Evolutionary conservation across 2,888 invertebrate genomes (phyloP), one percentile per base, ranked within the genome.

Genomic region (Cheilosia impressa): DNA sequence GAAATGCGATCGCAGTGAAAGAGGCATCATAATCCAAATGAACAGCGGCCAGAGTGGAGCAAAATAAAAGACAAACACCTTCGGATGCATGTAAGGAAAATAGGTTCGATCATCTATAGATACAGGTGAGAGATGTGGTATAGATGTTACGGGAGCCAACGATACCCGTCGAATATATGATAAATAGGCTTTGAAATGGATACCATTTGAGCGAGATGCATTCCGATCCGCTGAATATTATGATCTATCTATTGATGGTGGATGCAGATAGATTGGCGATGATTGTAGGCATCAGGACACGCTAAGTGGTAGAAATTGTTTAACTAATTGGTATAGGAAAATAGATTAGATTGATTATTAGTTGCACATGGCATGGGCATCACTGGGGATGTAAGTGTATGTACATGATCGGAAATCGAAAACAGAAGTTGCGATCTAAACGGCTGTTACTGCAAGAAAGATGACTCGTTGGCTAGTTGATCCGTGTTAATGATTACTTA

Each of bases 121-220:
- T 50, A 19, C 47, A 31, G 52, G 10, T 52, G 22, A 76, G 57
- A n/a, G 57, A 22, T 24, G 68, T 63, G 58, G 19, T 43, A 13
- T 38, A 34, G 31, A 31, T 38, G 71, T 69, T 58, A 47, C 71
- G 71, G 71, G 27, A 80, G 76, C 66, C 60, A 80, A 71, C 69
- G 75, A 72, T 75, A 71, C 34, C 19, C 52, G 71, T 79, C 53
- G n/a, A 71, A 63, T 71, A 9, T 31, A 55, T 80, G 84, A 76
- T 85, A 62, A 75, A 85, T 85, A 62, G 55, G 43, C 76, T 27
- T 47, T 71, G 43, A 19, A 57, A 45, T 52, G 41, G 66, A 76
- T 66, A 72, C 66, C 65, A 57, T 68, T 66, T 65, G 17, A 38
- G 55, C 13, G n/a, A 1, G 19, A 52, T 43, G 72, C 60, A 66